Evolutionary conservation across 2,113 vertebrate species (phyloP).

Genomic region (Stomatorhinus ivindoensis): DNA sequence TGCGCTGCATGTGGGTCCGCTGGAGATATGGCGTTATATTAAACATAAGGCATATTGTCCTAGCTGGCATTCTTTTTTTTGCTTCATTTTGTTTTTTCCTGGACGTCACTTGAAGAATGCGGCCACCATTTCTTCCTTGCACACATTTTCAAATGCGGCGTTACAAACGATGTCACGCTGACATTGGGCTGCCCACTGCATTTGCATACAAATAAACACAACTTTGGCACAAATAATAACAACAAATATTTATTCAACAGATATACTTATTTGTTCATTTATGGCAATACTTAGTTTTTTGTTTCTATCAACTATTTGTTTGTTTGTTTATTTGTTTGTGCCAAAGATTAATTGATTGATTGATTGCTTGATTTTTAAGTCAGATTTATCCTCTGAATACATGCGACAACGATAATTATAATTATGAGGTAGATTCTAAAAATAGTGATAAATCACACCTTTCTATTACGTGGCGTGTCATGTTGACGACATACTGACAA

Average conservation of each 20-base stretch:
- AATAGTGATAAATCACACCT: neutral
- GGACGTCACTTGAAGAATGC: neutral
- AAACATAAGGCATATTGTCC: neutral
- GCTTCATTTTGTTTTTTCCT: neutral
- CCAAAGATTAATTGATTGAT: neutral
- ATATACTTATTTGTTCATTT: neutral
- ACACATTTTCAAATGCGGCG: neutral
- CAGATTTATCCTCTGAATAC: neutral
- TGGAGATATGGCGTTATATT: neutral
- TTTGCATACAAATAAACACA: neutral
- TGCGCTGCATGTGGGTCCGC: neutral
- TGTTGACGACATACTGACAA: neutral
- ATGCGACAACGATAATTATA: neutral
- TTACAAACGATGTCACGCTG: neutral
- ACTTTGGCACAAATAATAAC: neutral
- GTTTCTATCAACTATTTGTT: neutral
- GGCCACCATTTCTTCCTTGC: neutral
- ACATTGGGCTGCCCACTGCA: neutral
- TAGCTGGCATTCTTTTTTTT: no score
- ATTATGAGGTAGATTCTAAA: neutral
- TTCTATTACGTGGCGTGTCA: neutral
- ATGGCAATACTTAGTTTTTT: neutral
- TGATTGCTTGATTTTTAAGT: neutral
- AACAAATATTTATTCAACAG: neutral
- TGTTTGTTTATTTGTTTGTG: neutral